Evolutionary conservation across 1,140 invertebrate species (phyloP).

Genomic region (Cydia splendana): DNA sequence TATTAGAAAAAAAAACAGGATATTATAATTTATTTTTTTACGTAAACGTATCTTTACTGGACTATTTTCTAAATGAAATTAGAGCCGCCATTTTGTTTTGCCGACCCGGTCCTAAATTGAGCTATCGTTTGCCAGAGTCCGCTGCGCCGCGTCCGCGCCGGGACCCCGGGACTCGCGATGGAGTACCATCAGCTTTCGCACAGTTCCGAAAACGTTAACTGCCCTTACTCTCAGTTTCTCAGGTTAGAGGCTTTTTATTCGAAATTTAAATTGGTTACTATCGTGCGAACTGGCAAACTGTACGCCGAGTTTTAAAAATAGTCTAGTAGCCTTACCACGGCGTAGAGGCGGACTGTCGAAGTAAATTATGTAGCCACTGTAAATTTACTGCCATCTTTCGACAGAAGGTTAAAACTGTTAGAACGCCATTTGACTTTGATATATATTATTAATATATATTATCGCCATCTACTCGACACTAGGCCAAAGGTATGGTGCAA

Average conservation of each 20-base stretch:
- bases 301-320: neutral
- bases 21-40: too few species aligned
- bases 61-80: neutral
- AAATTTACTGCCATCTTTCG: too few species aligned
- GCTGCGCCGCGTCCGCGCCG: neutral
- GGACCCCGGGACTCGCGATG: neutral
- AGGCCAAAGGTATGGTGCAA: too few species aligned
- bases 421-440: too few species aligned
- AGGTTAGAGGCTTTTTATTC: conserved; percentile 7
- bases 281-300: neutral
- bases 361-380: too few species aligned
- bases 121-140: neutral
- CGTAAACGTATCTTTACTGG: neutral
- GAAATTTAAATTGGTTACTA: neutral
- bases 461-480: too few species aligned
- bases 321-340: too few species aligned
- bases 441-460: too few species aligned
- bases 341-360: too few species aligned
- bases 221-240: conserved; percentile 13
- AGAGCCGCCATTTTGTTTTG: too few species aligned
- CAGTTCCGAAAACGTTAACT: conserved; percentile 9
- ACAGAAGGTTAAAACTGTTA: too few species aligned
- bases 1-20: too few species aligned
- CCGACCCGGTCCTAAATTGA: neutral
- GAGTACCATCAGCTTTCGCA: conserved; percentile 10